Evolutionary conservation across 2,888 invertebrate genomes (phyloP), one percentile per base, ranked within the genome.

Genomic region (Dolichopus griseipennis): DNA sequence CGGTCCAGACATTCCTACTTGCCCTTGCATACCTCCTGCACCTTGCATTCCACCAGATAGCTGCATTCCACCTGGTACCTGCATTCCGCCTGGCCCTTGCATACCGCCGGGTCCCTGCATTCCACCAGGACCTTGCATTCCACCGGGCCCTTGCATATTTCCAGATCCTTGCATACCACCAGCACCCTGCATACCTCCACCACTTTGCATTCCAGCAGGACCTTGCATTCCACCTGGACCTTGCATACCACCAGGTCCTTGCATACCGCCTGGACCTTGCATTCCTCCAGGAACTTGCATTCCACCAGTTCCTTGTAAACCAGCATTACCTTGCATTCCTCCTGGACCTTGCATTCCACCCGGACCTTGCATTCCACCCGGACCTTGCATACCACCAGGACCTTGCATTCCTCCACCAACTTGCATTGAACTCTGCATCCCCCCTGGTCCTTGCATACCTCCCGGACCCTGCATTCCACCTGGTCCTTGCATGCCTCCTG

Each of bases 251-350:
- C 52, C 52, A 18, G 52, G 3, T 18, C 52, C 52, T 18, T 52
- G 52, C 52, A 52, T 52, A 4, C 15, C 52, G 2, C 18, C 15
- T 52, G 52, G 15, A 2, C 52, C 52, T n/a, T 52, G 52, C 52
- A 52, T 52, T 6, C n/a, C 15, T 2, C 52, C n/a, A 52, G 52
- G n/a, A 2, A 1, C 52, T n/a, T 52, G 52, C 52, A 52, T 52
- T 52, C 52, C 52, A 52, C 41, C 41, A 41, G 4, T 9, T 41
- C 41, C 41, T 41, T 41, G 41, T 9, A 41, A 2, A 2, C 41
- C 41, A 1, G 12, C 8, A 41, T 9, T 9, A 15, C 41, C 75
- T 71, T 74, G 75, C 70, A 75, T 72, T 72, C 75, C 75, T 27
- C 72, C 71, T 63, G 74, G 71, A 10, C 37, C 37, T 8, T 12